Percentiles rank a stretch among this genome's conserved stretches.
These are phyloP conservation scores for Sminthopsis crassicaudata DNA, from an alignment of 2,113 vertebrate species.

Conservation along the genomic window DNA sequence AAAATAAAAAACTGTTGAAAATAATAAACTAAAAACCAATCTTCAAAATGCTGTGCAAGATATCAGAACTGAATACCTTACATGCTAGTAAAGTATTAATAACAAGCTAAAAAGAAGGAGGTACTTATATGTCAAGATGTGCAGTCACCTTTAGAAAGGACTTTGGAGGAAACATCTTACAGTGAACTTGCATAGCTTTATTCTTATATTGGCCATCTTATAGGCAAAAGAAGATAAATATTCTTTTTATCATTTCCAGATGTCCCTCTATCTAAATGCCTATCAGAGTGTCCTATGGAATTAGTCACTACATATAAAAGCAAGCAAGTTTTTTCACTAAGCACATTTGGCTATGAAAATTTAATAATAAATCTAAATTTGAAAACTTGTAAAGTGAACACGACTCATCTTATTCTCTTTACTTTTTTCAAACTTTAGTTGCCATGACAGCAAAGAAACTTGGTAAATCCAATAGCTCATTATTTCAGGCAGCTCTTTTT, in stretches of 20 bases:
- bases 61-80: slow-evolving; percentile 11
- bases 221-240: slow-evolving; percentile 21
- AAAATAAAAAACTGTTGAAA: no score
- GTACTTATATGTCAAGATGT: background rate
- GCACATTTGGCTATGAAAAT: slow-evolving; percentile 9
- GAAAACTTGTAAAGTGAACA: slow-evolving; percentile 50
- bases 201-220: slow-evolving; percentile 17
- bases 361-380: slow-evolving; percentile 57
- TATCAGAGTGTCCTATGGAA: slow-evolving; percentile 17
- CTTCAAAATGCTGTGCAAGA: background rate
- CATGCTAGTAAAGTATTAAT: slow-evolving; percentile 6
- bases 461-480: slow-evolving; percentile 65
- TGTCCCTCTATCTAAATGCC: background rate
- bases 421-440: slow-evolving; percentile 76
- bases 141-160: background rate
- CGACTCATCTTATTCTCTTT: slow-evolving; percentile 64
- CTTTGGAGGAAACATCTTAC: slow-evolving; percentile 10
- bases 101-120: slow-evolving; percentile 1
- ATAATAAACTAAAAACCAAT: no score
- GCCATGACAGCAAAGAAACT: slow-evolving; percentile 76
- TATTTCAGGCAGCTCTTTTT: slow-evolving; percentile 64
- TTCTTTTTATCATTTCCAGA: background rate
- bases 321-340: slow-evolving; percentile 11
- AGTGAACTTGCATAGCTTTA: background rate
- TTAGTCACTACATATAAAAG: slow-evolving; percentile 49